These are phyloP conservation scores for Formicarius rufipectus DNA, from an alignment of 2,113 vertebrate species.

Conservation along the genomic window DNA sequence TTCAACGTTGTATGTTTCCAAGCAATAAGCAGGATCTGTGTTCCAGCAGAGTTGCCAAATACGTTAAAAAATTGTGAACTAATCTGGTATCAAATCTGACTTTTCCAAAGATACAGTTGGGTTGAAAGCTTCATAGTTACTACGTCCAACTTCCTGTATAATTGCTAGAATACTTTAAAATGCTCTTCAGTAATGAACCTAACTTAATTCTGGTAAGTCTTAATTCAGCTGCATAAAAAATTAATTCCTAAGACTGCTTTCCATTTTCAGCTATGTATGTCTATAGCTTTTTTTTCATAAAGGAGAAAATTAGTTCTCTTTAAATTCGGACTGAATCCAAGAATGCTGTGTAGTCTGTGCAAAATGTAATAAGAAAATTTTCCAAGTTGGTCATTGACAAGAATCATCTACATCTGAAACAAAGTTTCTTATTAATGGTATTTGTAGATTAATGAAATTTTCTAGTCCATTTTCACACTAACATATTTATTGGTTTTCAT, in stretches of 20 bases:
- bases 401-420: background rate
- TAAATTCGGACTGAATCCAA: background rate
- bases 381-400: background rate
- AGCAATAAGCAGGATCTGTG: constrained; percentile 50
- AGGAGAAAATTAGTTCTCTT: background rate
- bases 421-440: background rate
- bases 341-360: background rate
- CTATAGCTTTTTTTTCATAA: background rate
- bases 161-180: background rate
- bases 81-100: background rate
- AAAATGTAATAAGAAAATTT: background rate
- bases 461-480: background rate
- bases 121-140: background rate
- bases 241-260: background rate
- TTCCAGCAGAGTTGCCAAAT: constrained; percentile 6
- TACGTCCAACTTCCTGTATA: background rate
- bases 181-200: background rate
- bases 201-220: background rate
- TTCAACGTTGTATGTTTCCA: background rate
- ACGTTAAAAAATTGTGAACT: background rate
- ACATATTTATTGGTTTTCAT: background rate
- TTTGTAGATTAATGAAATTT: background rate
- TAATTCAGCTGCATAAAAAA: background rate
- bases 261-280: background rate
- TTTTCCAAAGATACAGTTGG: constrained; percentile 1